Conservation (phyloP, 2,888 invertebrate species). For the Cantharis rufa region DNA sequence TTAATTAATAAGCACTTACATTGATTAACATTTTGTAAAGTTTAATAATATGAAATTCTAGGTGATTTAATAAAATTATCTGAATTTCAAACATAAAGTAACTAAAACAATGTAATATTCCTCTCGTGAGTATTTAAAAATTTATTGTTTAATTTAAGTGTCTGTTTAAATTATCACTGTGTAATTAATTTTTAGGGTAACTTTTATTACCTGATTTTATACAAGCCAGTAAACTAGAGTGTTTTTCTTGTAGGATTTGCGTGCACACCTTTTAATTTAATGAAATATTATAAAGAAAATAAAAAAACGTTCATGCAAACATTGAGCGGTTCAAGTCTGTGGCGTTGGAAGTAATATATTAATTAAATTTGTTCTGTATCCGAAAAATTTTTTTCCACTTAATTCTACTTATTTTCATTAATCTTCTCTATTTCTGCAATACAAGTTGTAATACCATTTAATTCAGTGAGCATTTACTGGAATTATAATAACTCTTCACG, state of each 20-base stretch:
- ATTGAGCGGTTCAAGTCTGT: background rate
- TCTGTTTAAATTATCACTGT: background rate
- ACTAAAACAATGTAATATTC: background rate
- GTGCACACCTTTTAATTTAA: background rate
- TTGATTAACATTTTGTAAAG: background rate
- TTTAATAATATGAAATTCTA: background rate
- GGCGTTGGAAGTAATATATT: background rate
- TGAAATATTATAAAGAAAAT: background rate
- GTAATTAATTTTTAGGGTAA: background rate
- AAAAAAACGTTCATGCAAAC: background rate
- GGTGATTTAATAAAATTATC: background rate
- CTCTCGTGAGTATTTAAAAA: background rate
- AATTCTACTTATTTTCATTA: background rate
- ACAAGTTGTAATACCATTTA: background rate
- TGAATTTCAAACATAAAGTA: background rate
- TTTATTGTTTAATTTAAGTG: constrained; percentile 1
- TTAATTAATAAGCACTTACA: background rate
- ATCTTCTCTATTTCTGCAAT: background rate
- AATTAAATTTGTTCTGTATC: background rate
- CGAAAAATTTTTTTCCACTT: background rate
- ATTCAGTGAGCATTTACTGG: background rate
- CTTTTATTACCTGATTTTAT: background rate
- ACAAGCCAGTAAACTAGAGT: background rate
- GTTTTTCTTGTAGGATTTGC: background rate
- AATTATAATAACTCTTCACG: background rate